Conservation (phyloP, 2,888 invertebrate species). For the Meta bourneti region DNA sequence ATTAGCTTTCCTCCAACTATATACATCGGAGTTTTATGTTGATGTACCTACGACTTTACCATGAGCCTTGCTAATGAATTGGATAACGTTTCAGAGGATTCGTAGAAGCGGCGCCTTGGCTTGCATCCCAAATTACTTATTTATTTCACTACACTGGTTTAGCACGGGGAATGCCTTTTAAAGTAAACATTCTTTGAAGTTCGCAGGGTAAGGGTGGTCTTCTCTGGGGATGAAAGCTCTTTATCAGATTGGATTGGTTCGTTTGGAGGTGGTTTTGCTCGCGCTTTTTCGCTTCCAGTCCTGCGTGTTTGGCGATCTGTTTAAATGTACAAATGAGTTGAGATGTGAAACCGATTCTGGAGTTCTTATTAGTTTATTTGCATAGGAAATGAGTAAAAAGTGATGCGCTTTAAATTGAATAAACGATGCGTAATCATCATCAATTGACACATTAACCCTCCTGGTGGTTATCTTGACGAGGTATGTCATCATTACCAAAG, state of each 20-base stretch:
- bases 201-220: background rate
- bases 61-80: slow-evolving; percentile 37
- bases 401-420: too few species aligned
- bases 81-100: slow-evolving; percentile 7
- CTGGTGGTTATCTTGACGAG: too few species aligned
- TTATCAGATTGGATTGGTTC: slow-evolving; percentile 26
- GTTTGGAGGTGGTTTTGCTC: background rate
- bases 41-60: background rate
- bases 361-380: too few species aligned
- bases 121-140: background rate
- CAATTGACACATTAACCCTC: too few species aligned
- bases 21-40: slow-evolving; percentile 19
- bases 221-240: slow-evolving; percentile 20
- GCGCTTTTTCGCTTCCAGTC: slow-evolving; percentile 2
- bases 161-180: background rate
- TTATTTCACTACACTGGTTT: slow-evolving; percentile 1
- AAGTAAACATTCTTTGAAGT: slow-evolving; percentile 3
- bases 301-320: too few species aligned
- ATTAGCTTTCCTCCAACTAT: slow-evolving; percentile 44
- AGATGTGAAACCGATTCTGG: too few species aligned
- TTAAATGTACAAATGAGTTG: too few species aligned
- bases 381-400: too few species aligned
- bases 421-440: too few species aligned
- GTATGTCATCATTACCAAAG: too few species aligned
- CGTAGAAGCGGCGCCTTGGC: background rate